Evolutionary conservation across 1,140 invertebrate genomes (phyloP).

Genomic region (Zaprionus vittiger): DNA sequence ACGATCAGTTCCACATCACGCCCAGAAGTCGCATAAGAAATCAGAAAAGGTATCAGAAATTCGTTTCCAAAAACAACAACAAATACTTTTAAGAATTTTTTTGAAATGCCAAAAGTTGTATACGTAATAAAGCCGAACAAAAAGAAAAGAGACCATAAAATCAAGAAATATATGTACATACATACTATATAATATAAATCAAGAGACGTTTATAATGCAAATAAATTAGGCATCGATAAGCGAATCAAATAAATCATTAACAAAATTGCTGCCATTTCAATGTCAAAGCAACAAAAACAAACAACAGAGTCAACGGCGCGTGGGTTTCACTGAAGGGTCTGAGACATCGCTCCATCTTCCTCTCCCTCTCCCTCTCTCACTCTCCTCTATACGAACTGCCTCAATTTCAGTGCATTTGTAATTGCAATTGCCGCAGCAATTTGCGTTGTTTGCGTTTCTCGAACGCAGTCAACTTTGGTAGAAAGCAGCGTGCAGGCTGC

Average conservation of each 20-base stretch:
- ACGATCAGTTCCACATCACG: constrained; percentile 50
- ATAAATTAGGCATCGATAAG: constrained; percentile 23
- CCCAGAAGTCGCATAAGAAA: constrained; percentile 25
- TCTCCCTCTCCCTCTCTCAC: background rate
- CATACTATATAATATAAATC: constrained; percentile 29
- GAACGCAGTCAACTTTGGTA: constrained; percentile 12
- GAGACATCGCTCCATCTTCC: background rate
- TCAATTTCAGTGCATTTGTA: constrained; percentile 39
- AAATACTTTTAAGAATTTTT: constrained; percentile 23
- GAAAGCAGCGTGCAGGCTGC: constrained; percentile 12
- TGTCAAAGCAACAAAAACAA: constrained; percentile 59
- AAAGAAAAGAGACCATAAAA: constrained; percentile 1
- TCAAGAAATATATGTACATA: background rate
- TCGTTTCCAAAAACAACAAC: constrained; percentile 2
- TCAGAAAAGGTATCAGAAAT: constrained; percentile 40
- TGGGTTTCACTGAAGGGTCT: constrained; percentile 44
- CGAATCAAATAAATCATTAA: constrained; percentile 34
- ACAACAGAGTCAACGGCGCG: constrained; percentile 43
- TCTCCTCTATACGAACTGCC: constrained; percentile 15
- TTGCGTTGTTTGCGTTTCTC: constrained; percentile 39
- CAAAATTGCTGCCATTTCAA: constrained; percentile 61
- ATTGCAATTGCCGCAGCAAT: constrained; percentile 27
- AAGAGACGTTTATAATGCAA: constrained; percentile 21
- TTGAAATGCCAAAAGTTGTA: constrained; percentile 45
- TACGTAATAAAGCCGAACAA: constrained; percentile 10